A percentile compares a stretch with the other conserved stretches of the same genome.
Evolutionary conservation across 1,140 invertebrate species (phyloP).

Genomic region (Philotrypesis tridentata): DNA sequence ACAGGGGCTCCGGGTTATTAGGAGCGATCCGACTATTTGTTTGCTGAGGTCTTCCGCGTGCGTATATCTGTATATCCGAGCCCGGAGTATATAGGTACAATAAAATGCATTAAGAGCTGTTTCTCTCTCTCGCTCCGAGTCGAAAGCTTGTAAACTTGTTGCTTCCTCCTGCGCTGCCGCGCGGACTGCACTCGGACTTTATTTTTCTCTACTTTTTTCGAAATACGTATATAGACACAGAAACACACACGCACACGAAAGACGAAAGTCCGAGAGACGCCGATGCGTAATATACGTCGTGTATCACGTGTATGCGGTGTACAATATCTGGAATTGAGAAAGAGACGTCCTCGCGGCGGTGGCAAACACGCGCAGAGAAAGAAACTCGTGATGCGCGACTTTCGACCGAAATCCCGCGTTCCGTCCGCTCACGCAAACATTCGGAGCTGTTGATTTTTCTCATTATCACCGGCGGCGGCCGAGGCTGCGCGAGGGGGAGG

Average conservation of each 20-base stretch:
- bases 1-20: neutral
- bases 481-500: slow-evolving; percentile 31
- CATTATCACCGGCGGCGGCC: slow-evolving; percentile 57
- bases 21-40: slow-evolving; percentile 25
- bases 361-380: slow-evolving; percentile 34
- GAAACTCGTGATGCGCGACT: slow-evolving; percentile 28
- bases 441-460: slow-evolving; percentile 69
- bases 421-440: slow-evolving; percentile 35
- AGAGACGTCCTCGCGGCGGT: too few species aligned
- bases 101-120: slow-evolving; percentile 15
- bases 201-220: neutral
- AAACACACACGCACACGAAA: too few species aligned
- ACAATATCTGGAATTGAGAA: slow-evolving; percentile 48
- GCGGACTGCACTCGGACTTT: neutral
- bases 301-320: too few species aligned
- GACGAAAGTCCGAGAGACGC: too few species aligned
- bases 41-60: slow-evolving; percentile 12
- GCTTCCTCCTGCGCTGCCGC: neutral
- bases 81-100: neutral
- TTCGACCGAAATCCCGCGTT: neutral
- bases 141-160: neutral
- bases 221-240: slow-evolving; percentile 8
- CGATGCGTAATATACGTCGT: too few species aligned
- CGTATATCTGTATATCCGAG: neutral
- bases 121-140: too few species aligned